Conservation (phyloP, 2,797 vertebrate genomes). For the Prunella strophiata region DNA sequence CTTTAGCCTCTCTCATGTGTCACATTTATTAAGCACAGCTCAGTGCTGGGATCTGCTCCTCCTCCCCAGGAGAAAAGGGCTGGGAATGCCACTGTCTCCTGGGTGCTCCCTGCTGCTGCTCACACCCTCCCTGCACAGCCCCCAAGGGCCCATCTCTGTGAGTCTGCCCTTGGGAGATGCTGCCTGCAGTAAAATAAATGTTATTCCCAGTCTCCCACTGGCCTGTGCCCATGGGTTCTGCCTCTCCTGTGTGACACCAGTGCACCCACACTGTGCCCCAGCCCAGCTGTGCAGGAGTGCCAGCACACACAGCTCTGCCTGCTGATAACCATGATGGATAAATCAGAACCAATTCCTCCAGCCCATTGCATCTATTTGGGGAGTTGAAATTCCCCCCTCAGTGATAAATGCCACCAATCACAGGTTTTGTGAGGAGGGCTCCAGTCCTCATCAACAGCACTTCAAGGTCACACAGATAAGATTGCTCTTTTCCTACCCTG, state of each 20-base stretch:
- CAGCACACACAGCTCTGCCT: neutral
- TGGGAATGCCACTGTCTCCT: neutral
- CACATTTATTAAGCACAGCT: slow-evolving; percentile 3
- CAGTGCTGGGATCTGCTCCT: slow-evolving; percentile 11
- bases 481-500: neutral
- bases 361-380: neutral
- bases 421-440: neutral
- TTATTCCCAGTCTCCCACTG: neutral
- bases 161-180: neutral
- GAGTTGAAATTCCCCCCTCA: neutral
- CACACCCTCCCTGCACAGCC: neutral
- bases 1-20: slow-evolving; percentile 18
- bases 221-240: fast-evolving
- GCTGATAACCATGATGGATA: neutral
- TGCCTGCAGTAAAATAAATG: neutral
- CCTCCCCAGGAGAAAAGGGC: slow-evolving; percentile 47
- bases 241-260: neutral
- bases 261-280: neutral
- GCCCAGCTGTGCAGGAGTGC: neutral
- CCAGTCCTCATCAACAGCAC: neutral
- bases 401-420: neutral
- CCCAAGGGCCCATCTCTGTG: neutral
- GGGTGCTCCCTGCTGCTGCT: slow-evolving; percentile 7
- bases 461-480: neutral
- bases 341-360: neutral